Evolutionary conservation across 2,113 vertebrate species (phyloP).

Genomic region (Casuarius casuarius): DNA sequence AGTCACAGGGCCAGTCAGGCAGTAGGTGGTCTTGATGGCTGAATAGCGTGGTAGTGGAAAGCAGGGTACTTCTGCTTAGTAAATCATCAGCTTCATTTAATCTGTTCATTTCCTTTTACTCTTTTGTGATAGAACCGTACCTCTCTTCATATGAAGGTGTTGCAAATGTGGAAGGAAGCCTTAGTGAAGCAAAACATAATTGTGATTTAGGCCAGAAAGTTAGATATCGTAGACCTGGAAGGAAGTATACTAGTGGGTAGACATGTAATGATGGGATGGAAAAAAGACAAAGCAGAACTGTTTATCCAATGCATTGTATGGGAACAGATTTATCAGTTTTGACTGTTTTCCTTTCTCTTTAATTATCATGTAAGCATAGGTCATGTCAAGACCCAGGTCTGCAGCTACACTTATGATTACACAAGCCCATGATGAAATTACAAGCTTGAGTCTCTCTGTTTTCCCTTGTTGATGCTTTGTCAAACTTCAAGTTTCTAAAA

Average conservation of each 20-base stretch:
- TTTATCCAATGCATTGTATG: neutral
- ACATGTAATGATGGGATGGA: neutral
- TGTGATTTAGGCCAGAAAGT: neutral
- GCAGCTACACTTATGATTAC: neutral
- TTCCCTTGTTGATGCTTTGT: neutral
- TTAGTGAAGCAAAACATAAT: neutral
- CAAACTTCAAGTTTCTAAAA: neutral
- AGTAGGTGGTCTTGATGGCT: neutral
- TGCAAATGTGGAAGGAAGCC: neutral
- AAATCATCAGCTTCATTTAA: neutral
- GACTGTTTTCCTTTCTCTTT: neutral
- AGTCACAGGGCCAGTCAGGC: neutral
- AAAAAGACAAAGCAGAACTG: fast-evolving
- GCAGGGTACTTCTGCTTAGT: neutral
- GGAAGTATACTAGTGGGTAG: neutral
- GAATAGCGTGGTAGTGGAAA: neutral
- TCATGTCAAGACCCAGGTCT: neutral
- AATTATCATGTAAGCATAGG: neutral
- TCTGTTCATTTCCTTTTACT: neutral
- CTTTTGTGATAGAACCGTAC: neutral
- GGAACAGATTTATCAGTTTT: neutral
- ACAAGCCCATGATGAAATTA: neutral
- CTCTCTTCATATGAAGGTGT: neutral
- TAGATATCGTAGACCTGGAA: neutral
- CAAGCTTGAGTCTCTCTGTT: neutral